Evolutionary conservation across 2,888 invertebrate species (phyloP).

Genomic region (Phyllotreta striolata): DNA sequence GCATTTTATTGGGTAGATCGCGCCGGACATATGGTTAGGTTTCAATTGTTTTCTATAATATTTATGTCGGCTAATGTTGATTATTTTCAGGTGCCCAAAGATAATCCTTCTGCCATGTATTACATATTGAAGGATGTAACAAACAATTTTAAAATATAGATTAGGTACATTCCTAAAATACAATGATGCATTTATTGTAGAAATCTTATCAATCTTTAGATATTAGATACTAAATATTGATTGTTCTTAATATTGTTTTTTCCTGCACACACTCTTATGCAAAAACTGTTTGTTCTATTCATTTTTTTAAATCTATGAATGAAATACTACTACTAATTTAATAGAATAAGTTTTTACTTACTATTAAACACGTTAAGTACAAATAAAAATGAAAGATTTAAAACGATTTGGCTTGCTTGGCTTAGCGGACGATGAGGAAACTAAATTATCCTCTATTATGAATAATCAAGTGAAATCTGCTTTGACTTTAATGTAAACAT

Average conservation of each 20-base stretch:
- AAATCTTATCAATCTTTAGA: no score
- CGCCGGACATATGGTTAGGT: slow-evolving; percentile 69
- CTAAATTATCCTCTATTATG: slow-evolving; percentile 66
- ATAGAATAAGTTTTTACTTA: no score
- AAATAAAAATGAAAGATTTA: no score
- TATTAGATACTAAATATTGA: no score
- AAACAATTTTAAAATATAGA: slow-evolving; percentile 33
- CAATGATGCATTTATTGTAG: no score
- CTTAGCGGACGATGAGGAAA: neutral
- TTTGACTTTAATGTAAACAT: slow-evolving; percentile 63
- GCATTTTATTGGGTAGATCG: slow-evolving; percentile 80
- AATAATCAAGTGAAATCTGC: slow-evolving; percentile 73
- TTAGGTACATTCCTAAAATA: no score
- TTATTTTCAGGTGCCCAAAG: slow-evolving; percentile 46
- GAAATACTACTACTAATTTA: no score
- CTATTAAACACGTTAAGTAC: no score
- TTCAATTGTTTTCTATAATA: neutral
- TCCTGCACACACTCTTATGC: no score
- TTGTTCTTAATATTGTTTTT: no score
- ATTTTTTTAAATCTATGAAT: no score
- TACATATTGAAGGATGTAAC: slow-evolving; percentile 44
- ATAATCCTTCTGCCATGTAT: slow-evolving; percentile 46
- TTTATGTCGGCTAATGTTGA: slow-evolving; percentile 1
- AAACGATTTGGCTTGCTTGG: slow-evolving; percentile 21
- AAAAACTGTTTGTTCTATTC: no score